Percentiles rank a stretch among this genome's conserved stretches.
phyloP scores from a whole-genome alignment of 2,113 vertebrate genomes.

The Psammodynastes pulverulentus region DNA sequence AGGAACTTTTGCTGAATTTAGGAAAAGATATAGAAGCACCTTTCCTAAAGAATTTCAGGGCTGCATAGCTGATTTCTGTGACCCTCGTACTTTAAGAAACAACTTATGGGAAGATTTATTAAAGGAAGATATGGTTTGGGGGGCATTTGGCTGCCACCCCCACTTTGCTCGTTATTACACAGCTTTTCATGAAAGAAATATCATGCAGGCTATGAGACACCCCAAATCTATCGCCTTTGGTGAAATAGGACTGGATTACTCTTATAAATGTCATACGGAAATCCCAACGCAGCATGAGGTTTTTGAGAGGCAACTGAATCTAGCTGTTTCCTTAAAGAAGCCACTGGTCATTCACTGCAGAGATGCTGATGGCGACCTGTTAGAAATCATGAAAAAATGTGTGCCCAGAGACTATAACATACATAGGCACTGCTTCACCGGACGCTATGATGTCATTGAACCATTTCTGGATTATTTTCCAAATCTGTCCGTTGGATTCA shows the following conservation, averaged over 20 bases:
- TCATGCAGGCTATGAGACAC: constrained; percentile 79
- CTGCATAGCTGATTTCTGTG: constrained; percentile 86
- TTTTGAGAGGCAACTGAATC: constrained; percentile 81
- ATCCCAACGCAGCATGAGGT: constrained; percentile 79
- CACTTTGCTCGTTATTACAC: constrained; percentile 84
- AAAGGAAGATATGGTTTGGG: constrained; percentile 84
- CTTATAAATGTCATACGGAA: constrained; percentile 79
- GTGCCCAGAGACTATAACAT: constrained; percentile 88
- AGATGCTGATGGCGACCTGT: constrained; percentile 82
- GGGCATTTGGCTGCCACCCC: constrained; percentile 88
- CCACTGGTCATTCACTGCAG: constrained; percentile 87
- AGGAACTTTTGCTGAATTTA: constrained; percentile 76
- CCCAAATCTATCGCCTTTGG: constrained; percentile 87
- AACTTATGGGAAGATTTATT: constrained; percentile 80
- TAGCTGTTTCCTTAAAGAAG: constrained; percentile 80
- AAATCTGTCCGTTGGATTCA: constrained; percentile 82
- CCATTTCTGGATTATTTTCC: constrained; percentile 60
- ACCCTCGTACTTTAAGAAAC: constrained; percentile 74
- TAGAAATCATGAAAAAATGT: constrained; percentile 81
- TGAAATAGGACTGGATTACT: constrained; percentile 89
- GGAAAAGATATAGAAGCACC: constrained; percentile 64
- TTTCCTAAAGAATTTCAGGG: constrained; percentile 80
- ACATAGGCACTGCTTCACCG: constrained; percentile 87
- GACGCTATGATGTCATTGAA: constrained; percentile 64
- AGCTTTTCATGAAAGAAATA: constrained; percentile 70